phyloP scores from a whole-genome alignment of 2,888 invertebrate species.

The Cinara cedri region DNA sequence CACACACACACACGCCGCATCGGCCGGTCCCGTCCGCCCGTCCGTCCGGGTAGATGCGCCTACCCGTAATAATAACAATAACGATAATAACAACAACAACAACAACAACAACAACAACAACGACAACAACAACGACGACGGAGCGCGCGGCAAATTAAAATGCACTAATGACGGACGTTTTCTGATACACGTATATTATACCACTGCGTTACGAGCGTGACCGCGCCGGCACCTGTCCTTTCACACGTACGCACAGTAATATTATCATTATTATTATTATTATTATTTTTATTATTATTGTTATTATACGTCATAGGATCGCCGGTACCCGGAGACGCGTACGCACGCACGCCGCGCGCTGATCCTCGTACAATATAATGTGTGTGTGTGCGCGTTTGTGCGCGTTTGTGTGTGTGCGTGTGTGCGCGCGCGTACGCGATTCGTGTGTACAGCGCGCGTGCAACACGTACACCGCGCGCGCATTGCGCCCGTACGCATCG shows the following conservation, averaged over 20 bases:
- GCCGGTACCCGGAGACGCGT: too few species aligned
- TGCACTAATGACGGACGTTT: constrained; percentile 50
- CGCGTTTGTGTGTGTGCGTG: not conserved
- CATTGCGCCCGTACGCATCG: too few species aligned
- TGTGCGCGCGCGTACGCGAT: too few species aligned
- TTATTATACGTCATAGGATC: not conserved
- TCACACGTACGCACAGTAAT: constrained; percentile 7
- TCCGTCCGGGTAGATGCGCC: not conserved
- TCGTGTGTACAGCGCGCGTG: too few species aligned
- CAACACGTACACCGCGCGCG: too few species aligned
- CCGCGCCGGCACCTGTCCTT: constrained; percentile 39
- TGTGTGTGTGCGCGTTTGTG: too few species aligned
- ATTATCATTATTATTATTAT: too few species aligned
- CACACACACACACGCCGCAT: not conserved
- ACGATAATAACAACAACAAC: not conserved
- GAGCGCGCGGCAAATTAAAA: constrained; percentile 29
- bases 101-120: not conserved
- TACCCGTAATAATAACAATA: not conserved
- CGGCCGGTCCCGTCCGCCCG: too few species aligned
- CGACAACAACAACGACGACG: not conserved
- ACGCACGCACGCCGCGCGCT: too few species aligned
- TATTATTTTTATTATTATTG: too few species aligned
- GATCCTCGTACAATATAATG: not conserved
- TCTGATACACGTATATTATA: not conserved
- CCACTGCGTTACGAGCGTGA: constrained; percentile 16